Base-by-base conservation (phyloP, 1,140 invertebrate genomes). In the Drosophila sulfurigaster region DNA sequence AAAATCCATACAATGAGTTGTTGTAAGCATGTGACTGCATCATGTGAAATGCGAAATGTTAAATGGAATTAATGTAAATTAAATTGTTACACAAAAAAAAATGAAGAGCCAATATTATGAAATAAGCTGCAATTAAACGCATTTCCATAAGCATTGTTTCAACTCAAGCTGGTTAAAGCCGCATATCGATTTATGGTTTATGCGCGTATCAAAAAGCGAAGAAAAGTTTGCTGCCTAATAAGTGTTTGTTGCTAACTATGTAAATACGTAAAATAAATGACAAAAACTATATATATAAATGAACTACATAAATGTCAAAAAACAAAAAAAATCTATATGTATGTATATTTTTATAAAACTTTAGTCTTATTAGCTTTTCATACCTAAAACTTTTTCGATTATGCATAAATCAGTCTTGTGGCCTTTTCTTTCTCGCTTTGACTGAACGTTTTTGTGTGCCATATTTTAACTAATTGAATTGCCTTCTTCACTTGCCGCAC, bases 21-120 rank as follows among this genome's bases (percentile, higher is more conserved):
- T 10, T 56, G 69, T 65, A 54, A 52, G 41, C 43, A 16, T 66
- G 41, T 43, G 6, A 38, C 8, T 38, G 35, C 35, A 38, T 8
- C 70, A 66, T 67, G 38, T 32, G 32, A 32, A 32, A 59, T 70
- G 57, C 60, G 62, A 67, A 79, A 79, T 65, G 66, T 52, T 67
- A 32, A 65, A 60, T 49, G 41, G 51, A 64, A 72, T 80, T 86
- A 72, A 58, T 38, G 54, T 20, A 69, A 68, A 63, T 74, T 74
- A 68, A 68, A 68, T 67, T 52, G 8, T 25, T 25, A 3, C 13
- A n/a, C 4, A 54, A 20, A 45, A 43, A 45, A 43, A 38, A 43
- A 45, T 67, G 0, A 28, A 56, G 25, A 57, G 16, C 7, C 25
- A 46, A 52, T 25, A 13, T 38, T 10, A 57, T 30, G 10, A 5